Evolutionary conservation across 1,140 invertebrate genomes (phyloP), one percentile per base, ranked within the genome.

Genomic region (Eciton burchellii): DNA sequence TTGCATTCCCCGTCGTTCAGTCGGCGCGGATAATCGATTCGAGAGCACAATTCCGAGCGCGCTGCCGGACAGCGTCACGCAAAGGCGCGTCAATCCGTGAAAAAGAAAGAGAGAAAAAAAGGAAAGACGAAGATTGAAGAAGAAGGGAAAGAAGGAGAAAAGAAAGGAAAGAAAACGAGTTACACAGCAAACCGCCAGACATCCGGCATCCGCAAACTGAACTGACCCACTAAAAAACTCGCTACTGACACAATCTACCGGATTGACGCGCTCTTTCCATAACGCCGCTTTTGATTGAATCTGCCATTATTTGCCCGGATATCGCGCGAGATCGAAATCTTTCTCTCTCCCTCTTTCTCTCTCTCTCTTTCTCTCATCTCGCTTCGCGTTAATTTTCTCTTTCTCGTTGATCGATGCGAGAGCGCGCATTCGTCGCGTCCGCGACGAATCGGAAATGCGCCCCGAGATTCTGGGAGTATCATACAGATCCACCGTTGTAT

Each of bases 161-260:
- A n/a, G n/a, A n/a, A n/a, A n/a, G n/a, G n/a, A n/a, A n/a, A n/a
- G n/a, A n/a, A n/a, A n/a, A n/a, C n/a, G n/a, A 76, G 14, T 70
- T 43, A 52, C 41, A 41, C 47, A 57, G 35, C 41, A 49, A 56
- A 63, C 74, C 43, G 68, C 62, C 66, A 66, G 63, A 56, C 66
- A 77, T 47, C 66, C 49, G 21, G 21, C 74, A 79, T 68, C 19
- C 68, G n/a, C 74, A 79, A 79, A 79, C 63, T 79, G 54, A 68
- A 68, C 56, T 79, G n/a, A n/a, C n/a, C n/a, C 65, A 56, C 63
- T 56, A 35, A 79, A 56, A 59, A 79, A 79, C 63, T 79, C 72
- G 29, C 52, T 65, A 43, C 72, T 79, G n/a, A n/a, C 52, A 24
- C 19, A 63, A 74, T 43, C n/a, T n/a, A n/a, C n/a, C n/a, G 63